phyloP scores from a whole-genome alignment of 2,888 invertebrate genomes.

The Catocala fraxini region DNA sequence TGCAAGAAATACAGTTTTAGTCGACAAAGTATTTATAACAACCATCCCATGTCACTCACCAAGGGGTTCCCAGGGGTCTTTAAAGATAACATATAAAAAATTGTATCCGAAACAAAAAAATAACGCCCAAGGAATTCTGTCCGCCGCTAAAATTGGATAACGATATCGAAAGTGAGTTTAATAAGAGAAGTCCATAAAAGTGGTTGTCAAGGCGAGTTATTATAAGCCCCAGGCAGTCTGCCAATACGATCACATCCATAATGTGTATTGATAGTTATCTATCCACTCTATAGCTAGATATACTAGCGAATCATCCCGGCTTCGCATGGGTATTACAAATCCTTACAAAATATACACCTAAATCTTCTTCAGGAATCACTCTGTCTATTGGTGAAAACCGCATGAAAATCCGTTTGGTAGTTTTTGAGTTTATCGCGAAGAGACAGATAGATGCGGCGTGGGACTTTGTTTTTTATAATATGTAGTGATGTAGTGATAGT shows the following conservation, averaged over 20 bases:
- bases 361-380: no score
- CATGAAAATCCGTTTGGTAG: no score
- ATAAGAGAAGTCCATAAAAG: conserved; percentile 13
- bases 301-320: no score
- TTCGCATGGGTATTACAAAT: no score
- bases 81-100: conserved; percentile 8
- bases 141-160: background rate
- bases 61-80: background rate
- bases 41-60: conserved; percentile 37
- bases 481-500: no score
- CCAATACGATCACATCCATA: conserved; percentile 10
- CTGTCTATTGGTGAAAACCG: no score
- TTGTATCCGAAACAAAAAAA: conserved; percentile 8
- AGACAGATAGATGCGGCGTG: no score
- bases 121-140: background rate
- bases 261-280: conserved; percentile 1
- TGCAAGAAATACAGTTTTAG: background rate
- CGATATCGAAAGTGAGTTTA: conserved; percentile 16
- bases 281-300: no score
- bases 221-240: conserved; percentile 38
- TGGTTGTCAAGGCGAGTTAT: conserved; percentile 27
- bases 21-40: conserved; percentile 4
- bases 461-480: no score
- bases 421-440: no score
- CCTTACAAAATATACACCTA: no score